phyloP scores from a whole-genome alignment of 2,113 vertebrate genomes.

The Oreochromis tanganicae region DNA sequence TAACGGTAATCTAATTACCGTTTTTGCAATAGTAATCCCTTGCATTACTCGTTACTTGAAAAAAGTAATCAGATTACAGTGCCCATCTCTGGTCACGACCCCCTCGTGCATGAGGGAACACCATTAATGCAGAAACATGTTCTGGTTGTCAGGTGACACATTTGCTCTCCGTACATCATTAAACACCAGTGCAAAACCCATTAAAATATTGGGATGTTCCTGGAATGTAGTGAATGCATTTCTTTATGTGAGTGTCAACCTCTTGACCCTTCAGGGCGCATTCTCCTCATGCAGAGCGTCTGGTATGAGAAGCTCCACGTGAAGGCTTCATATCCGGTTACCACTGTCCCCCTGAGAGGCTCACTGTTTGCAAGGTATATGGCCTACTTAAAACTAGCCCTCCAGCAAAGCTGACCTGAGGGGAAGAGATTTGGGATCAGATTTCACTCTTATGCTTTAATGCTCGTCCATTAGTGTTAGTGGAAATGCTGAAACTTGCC shows the following conservation, averaged over 20 bases:
- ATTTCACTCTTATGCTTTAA: constrained; percentile 30
- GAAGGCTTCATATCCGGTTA: constrained; percentile 11
- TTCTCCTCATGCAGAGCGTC: neutral
- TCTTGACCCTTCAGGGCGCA: neutral
- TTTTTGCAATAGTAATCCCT: too few relatives aligned
- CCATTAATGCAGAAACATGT: neutral
- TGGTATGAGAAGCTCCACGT: neutral
- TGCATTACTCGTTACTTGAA: too few relatives aligned
- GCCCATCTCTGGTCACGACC: too few relatives aligned
- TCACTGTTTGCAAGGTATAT: neutral
- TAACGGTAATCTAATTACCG: too few relatives aligned
- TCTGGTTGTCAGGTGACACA: neutral
- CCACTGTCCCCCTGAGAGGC: neutral
- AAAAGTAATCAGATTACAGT: too few relatives aligned
- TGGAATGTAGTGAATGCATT: neutral
- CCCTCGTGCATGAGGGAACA: neutral
- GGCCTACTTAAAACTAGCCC: neutral
- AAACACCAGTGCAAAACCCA: neutral
- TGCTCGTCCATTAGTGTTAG: constrained; percentile 20
- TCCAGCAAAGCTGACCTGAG: neutral
- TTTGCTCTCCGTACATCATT: neutral
- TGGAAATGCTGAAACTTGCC: constrained; percentile 2
- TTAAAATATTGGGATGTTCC: neutral
- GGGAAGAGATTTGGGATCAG: neutral
- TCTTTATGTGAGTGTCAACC: neutral